A percentile compares a stretch with the other conserved stretches of the same genome.
Conservation (phyloP, 1,140 invertebrate species). For the Drosophila watanabei region DNA sequence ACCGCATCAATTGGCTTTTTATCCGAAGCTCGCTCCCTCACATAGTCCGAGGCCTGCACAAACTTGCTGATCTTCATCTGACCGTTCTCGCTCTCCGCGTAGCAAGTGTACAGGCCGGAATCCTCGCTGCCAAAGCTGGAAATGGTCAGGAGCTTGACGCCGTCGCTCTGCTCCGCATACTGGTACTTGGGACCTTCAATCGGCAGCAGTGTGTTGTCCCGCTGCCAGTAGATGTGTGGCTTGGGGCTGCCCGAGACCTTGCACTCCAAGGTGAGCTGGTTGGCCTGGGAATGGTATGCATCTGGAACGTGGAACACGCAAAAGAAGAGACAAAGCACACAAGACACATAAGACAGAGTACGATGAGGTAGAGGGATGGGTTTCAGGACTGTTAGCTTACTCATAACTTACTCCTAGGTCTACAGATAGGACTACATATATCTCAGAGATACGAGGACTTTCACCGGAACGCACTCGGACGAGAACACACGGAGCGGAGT, state of each 20-base stretch:
- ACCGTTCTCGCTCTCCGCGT: constrained; percentile 79
- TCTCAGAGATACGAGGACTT: constrained; percentile 31
- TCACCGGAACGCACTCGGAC: constrained; percentile 45
- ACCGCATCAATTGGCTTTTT: constrained; percentile 56
- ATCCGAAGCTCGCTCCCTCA: constrained; percentile 51
- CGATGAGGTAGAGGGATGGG: background rate
- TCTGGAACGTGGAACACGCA: constrained; percentile 59
- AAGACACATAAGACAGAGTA: constrained; percentile 60
- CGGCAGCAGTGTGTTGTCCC: constrained; percentile 89
- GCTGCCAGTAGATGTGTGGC: constrained; percentile 91
- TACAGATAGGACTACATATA: constrained; percentile 21
- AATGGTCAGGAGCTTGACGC: constrained; percentile 74
- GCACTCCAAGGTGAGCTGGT: constrained; percentile 77
- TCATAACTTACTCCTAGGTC: constrained; percentile 23
- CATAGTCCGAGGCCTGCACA: constrained; percentile 74
- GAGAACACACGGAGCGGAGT: background rate
- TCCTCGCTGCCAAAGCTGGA: constrained; percentile 58
- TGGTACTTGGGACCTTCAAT: constrained; percentile 87
- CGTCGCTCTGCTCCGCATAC: constrained; percentile 61
- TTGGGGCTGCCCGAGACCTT: constrained; percentile 83
- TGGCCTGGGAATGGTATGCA: constrained; percentile 77
- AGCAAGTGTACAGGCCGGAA: constrained; percentile 78
- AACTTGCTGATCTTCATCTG: constrained; percentile 85
- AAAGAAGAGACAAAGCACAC: constrained; percentile 49
- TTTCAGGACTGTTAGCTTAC: constrained; percentile 28